Percentiles rank a stretch among this genome's conserved stretches.
phyloP scores from a whole-genome alignment of 2,888 invertebrate genomes.

The Sussaba pulchella region DNA sequence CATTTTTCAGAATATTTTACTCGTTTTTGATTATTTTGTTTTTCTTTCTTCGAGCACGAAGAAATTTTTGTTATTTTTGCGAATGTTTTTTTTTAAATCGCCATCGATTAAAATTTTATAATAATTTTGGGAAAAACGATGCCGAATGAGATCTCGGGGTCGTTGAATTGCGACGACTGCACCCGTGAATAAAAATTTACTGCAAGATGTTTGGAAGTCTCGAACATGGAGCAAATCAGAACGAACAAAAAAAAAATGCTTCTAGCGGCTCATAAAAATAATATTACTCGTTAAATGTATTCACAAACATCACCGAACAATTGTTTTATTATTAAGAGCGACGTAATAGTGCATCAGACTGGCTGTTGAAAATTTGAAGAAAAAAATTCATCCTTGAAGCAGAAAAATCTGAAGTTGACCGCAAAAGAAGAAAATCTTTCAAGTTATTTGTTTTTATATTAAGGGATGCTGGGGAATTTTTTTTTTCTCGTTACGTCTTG shows the following conservation, averaged over 20 bases:
- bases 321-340: constrained; percentile 19
- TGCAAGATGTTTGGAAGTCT: constrained; percentile 1
- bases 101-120: not conserved
- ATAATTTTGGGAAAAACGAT: constrained; percentile 2
- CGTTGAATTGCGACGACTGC: not conserved
- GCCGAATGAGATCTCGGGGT: not conserved
- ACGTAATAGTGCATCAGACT: constrained; percentile 32
- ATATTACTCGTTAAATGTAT: constrained; percentile 13
- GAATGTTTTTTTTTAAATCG: constrained; percentile 1
- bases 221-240: not conserved
- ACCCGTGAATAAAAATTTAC: not conserved
- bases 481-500: too few relatives aligned
- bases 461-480: too few relatives aligned
- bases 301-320: constrained; percentile 39
- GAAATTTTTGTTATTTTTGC: constrained; percentile 23
- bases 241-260: not conserved
- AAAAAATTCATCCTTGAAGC: too few relatives aligned
- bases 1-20: constrained; percentile 2
- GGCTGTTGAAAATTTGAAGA: too few relatives aligned
- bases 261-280: not conserved
- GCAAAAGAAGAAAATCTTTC: too few relatives aligned
- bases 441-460: too few relatives aligned
- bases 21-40: constrained; percentile 25
- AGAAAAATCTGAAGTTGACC: too few relatives aligned
- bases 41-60: constrained; percentile 36